Conservation (phyloP, 2,113 vertebrate species). For the Brachyhypopomus gauderio region DNA sequence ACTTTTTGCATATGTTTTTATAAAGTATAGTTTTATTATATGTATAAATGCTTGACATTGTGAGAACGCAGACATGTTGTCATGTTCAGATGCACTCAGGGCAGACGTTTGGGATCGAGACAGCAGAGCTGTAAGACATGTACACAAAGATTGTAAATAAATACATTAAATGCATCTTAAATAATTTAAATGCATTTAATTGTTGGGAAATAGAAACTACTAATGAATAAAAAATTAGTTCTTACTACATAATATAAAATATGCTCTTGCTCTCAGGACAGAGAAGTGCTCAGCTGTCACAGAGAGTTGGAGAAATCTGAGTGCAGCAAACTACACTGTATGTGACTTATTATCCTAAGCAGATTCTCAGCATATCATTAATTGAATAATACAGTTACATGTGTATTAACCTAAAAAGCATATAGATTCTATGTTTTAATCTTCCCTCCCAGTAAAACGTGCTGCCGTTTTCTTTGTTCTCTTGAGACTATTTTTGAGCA, state of each 20-base stretch:
- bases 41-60: no score
- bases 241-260: no score
- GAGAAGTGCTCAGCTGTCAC: background rate
- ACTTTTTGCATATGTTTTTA: background rate
- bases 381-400: background rate
- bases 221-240: no score
- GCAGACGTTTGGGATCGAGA: background rate
- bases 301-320: background rate
- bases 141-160: background rate
- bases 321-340: background rate
- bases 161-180: no score
- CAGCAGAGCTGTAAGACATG: background rate
- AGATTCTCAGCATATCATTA: background rate
- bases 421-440: background rate
- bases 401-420: slow-evolving; percentile 5
- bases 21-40: background rate
- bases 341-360: background rate
- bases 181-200: no score
- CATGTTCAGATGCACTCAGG: background rate
- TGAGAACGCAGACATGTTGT: no score
- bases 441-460: background rate
- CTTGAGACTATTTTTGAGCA: background rate
- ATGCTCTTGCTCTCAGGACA: no score
- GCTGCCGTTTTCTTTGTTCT: slow-evolving; percentile 2
- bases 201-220: no score